Conservation (phyloP, 2,888 invertebrate genomes). For the Agrotis ipsilon region DNA sequence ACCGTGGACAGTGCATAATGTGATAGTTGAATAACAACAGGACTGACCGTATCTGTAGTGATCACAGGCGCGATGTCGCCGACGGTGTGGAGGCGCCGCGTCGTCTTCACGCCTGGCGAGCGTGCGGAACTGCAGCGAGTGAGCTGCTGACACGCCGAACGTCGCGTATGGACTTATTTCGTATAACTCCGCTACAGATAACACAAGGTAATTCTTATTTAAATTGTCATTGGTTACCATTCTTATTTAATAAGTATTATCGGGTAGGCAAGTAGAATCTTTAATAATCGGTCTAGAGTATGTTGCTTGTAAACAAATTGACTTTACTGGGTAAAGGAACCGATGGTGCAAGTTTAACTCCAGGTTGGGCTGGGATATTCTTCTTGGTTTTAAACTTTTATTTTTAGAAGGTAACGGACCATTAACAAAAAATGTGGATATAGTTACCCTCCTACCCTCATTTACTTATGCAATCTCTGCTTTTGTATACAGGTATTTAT, state of each 20-base stretch:
- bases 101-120: constrained; percentile 93
- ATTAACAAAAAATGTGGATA: too few relatives aligned
- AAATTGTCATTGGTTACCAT: too few relatives aligned
- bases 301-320: too few relatives aligned
- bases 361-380: too few relatives aligned
- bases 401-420: background rate
- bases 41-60: constrained; percentile 87
- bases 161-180: constrained; percentile 96
- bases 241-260: too few relatives aligned
- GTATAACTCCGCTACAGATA: constrained; percentile 92
- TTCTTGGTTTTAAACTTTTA: background rate
- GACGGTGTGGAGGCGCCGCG: constrained; percentile 86
- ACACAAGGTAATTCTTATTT: background rate
- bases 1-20: constrained; percentile 25
- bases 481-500: too few relatives aligned
- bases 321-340: background rate
- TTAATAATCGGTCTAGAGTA: too few relatives aligned
- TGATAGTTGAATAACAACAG: background rate
- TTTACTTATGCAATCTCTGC: too few relatives aligned
- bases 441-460: too few relatives aligned
- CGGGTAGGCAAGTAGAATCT: too few relatives aligned
- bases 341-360: background rate
- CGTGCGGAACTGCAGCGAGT: constrained; percentile 95
- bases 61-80: constrained; percentile 86
- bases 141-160: constrained; percentile 92